Conservation (phyloP, 2,113 vertebrate genomes). For the Symphodus melops region DNA sequence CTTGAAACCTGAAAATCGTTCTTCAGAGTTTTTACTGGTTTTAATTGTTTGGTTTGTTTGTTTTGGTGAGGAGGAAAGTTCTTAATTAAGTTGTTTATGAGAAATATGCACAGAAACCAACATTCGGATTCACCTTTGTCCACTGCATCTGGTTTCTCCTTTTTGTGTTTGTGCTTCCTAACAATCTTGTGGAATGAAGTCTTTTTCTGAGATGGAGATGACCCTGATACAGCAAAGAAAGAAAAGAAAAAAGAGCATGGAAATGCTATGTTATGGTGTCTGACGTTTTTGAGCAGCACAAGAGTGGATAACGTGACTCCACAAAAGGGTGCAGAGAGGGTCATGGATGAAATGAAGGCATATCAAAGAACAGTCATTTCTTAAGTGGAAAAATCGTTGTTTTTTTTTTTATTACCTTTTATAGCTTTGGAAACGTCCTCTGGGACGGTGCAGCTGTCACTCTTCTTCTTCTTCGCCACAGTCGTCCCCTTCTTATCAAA, state of each 20-base stretch:
- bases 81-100: too few species aligned
- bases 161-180: constrained; percentile 96
- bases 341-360: constrained; percentile 49
- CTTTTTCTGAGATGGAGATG: constrained; percentile 96
- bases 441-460: constrained; percentile 76
- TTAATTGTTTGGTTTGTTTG: too few species aligned
- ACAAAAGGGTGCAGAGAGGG: constrained; percentile 31
- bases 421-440: constrained; percentile 86
- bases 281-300: constrained; percentile 32
- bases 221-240: constrained; percentile 84
- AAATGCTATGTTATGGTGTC: constrained; percentile 76
- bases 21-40: too few species aligned
- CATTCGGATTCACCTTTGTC: constrained; percentile 87
- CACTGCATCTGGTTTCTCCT: constrained; percentile 90
- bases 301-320: constrained; percentile 20
- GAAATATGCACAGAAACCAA: constrained; percentile 34
- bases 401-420: constrained; percentile 80
- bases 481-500: constrained; percentile 94
- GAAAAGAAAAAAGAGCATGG: constrained; percentile 75
- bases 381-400: not conserved
- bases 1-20: too few species aligned
- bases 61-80: too few species aligned
- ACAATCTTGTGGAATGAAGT: constrained; percentile 97
- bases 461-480: constrained; percentile 92
- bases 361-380: constrained; percentile 2